Conservation (phyloP, 2,888 invertebrate genomes). For the Phyllotreta striolata region DNA sequence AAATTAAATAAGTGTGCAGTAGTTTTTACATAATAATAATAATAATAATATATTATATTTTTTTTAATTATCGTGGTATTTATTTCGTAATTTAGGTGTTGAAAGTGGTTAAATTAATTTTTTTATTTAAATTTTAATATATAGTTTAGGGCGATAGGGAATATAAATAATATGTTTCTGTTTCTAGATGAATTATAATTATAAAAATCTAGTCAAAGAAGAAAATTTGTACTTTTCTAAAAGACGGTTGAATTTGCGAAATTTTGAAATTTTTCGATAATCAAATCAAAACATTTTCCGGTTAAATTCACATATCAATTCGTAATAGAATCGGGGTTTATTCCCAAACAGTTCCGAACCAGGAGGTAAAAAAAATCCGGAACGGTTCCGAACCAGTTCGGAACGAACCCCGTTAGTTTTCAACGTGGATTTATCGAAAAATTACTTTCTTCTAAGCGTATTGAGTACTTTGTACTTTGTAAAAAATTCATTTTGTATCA, state of each 20-base stretch:
- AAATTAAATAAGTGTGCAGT: constrained; percentile 6
- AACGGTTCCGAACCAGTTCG: too few species aligned
- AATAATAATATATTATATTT: too few species aligned
- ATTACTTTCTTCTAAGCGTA: too few species aligned
- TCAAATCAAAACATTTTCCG: neutral
- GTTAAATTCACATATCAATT: too few species aligned
- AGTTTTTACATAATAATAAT: constrained; percentile 5
- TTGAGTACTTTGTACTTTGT: too few species aligned
- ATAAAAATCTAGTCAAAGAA: constrained; percentile 45
- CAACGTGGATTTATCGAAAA: too few species aligned
- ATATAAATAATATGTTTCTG: constrained; percentile 42
- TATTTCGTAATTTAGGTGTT: constrained; percentile 34
- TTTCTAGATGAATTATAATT: constrained; percentile 40
- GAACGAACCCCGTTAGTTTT: too few species aligned
- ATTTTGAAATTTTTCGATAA: neutral
- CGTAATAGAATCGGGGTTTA: too few species aligned
- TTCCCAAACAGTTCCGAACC: too few species aligned
- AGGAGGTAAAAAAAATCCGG: too few species aligned
- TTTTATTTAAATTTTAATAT: constrained; percentile 4
- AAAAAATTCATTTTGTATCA: too few species aligned
- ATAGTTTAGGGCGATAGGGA: constrained; percentile 27
- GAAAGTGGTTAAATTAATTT: constrained; percentile 33
- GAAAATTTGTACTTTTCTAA: constrained; percentile 1
- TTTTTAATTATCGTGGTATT: constrained; percentile 32
- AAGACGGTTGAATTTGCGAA: neutral